Percentiles rank a stretch among this genome's conserved stretches.
These are phyloP conservation scores for Brachyptera risi DNA, from an alignment of 2,888 invertebrate genomes.

Conservation along the genomic window DNA sequence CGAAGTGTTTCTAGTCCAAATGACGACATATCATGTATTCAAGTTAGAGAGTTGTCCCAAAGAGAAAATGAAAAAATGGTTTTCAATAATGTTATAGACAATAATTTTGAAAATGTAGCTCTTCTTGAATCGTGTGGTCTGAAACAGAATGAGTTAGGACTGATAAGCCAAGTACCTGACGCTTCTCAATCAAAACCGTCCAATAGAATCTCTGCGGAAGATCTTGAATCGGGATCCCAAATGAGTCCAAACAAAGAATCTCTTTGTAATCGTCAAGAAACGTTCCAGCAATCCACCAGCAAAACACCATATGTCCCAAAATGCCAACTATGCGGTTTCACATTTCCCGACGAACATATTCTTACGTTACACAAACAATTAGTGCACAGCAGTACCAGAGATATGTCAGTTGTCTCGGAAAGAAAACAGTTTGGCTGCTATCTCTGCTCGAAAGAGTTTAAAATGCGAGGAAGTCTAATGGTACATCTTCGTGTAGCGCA, in stretches of 20 bases:
- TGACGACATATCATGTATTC: no score
- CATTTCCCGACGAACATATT: constrained; percentile 65
- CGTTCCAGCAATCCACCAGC: background rate
- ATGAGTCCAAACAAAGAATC: background rate
- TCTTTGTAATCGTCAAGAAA: constrained; percentile 12
- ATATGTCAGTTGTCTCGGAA: no score
- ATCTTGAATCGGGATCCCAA: background rate
- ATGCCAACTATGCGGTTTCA: constrained; percentile 70
- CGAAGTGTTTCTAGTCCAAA: no score
- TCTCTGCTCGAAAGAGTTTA: constrained; percentile 73
- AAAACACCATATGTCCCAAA: constrained; percentile 29
- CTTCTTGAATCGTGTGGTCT: background rate
- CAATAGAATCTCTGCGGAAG: no score
- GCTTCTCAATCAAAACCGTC: no score
- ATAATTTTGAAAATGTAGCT: background rate
- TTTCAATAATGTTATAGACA: background rate
- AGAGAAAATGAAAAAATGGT: background rate
- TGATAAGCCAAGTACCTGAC: background rate
- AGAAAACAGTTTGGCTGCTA: constrained; percentile 61
- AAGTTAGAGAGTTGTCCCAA: no score
- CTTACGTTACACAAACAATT: constrained; percentile 70
- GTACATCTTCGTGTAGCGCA: constrained; percentile 79
- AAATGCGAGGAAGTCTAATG: constrained; percentile 77
- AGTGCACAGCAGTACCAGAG: constrained; percentile 54
- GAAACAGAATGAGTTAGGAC: background rate